These are phyloP conservation scores for Rhizomys pruinosus DNA, from an alignment of 2,113 vertebrate species.

Conservation along the genomic window DNA sequence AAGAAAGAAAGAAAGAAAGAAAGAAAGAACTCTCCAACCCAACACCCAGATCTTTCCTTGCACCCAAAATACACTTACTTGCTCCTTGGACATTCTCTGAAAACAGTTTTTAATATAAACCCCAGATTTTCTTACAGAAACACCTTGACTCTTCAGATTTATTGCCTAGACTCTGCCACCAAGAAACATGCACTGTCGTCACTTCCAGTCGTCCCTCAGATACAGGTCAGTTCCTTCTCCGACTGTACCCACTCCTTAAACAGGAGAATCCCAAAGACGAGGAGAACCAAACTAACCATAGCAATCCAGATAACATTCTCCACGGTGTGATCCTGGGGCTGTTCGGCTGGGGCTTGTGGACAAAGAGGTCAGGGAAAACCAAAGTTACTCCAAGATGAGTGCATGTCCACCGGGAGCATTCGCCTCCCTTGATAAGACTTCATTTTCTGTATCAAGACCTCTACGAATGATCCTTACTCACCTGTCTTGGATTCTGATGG, in stretches of 20 bases:
- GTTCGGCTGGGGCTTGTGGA: not conserved
- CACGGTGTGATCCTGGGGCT: not conserved
- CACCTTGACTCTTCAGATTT: too few species aligned
- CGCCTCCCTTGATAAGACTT: fast-evolving
- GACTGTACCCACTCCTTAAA: not conserved
- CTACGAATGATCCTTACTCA: not conserved
- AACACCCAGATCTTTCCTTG: not conserved
- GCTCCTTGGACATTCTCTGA: not conserved
- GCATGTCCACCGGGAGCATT: fast-evolving
- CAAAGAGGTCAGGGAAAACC: not conserved
- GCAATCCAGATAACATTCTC: not conserved
- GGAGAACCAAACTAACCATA: not conserved
- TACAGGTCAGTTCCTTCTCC: too few species aligned
- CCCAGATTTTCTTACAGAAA: not conserved
- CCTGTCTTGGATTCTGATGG: not conserved
- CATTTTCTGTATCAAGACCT: too few species aligned
- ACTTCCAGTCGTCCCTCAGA: not conserved
- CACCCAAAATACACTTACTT: not conserved
- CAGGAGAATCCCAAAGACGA: not conserved
- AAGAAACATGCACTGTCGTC: too few species aligned
- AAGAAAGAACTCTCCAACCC: not conserved
- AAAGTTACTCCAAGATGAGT: not conserved
- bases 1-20: too few species aligned
- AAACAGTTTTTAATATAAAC: not conserved
- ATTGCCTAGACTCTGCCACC: not conserved